Evolutionary conservation across 2,113 vertebrate genomes (phyloP).

Genomic region (Equus przewalskii): DNA sequence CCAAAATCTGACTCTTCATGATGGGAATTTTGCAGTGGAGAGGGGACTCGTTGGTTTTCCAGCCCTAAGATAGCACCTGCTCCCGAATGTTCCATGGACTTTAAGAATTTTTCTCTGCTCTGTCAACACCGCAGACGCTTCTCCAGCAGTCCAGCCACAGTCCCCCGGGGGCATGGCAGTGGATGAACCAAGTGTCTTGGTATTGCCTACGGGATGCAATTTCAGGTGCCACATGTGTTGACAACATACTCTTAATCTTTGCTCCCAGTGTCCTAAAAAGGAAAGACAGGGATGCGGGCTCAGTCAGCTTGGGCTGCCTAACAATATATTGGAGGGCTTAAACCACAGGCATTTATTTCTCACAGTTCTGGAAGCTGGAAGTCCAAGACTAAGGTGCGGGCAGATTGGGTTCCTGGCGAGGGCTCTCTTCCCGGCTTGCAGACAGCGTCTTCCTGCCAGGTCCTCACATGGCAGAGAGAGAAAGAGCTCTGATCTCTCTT

Average conservation of each 20-base stretch:
- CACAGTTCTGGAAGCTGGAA: neutral
- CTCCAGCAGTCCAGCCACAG: too few relatives aligned
- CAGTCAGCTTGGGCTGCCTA: neutral
- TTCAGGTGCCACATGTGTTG: neutral
- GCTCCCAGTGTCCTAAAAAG: neutral
- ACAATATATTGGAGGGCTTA: neutral
- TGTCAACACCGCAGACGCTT: neutral
- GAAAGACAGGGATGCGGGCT: neutral
- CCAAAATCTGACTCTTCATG: neutral
- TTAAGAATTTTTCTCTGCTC: neutral
- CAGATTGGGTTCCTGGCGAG: neutral
- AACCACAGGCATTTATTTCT: neutral
- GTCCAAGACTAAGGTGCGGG: neutral
- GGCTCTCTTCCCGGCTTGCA: neutral
- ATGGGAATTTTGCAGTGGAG: neutral
- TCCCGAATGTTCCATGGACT: neutral
- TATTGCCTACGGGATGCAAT: neutral
- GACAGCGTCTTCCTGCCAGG: neutral
- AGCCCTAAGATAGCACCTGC: neutral
- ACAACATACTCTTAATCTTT: neutral
- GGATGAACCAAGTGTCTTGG: neutral
- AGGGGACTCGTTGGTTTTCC: neutral
- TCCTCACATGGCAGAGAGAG: neutral
- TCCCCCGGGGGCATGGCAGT: rapidly evolving
- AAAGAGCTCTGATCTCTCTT: neutral